Conservation (phyloP, 2,113 vertebrate species). For the Pachyramphus minor region DNA sequence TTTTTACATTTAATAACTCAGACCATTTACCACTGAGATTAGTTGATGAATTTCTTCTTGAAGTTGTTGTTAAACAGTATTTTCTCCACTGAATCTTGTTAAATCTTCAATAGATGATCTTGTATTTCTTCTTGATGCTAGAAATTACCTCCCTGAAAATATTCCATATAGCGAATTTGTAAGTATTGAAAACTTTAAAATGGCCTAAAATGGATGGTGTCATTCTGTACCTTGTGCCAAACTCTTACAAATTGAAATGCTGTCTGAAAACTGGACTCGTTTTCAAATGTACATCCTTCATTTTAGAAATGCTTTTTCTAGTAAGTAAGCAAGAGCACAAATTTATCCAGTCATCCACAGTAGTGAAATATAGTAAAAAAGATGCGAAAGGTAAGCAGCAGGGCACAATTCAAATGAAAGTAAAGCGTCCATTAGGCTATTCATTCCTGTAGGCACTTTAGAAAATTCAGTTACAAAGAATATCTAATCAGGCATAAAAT, state of each 20-base stretch:
- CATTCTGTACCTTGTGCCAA: not conserved
- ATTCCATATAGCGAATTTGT: not conserved
- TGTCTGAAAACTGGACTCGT: not conserved
- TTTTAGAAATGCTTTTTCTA: not conserved
- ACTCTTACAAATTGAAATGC: not conserved
- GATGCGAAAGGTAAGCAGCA: not conserved
- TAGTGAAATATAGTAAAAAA: not conserved
- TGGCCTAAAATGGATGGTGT: not conserved
- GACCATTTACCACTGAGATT: not conserved
- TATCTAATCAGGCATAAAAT: not conserved
- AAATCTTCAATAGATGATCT: not conserved
- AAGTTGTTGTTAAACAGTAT: not conserved
- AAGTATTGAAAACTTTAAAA: not conserved
- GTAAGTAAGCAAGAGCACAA: not conserved
- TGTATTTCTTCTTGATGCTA: not conserved
- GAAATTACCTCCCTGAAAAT: not conserved
- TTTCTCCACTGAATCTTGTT: not conserved
- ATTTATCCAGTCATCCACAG: not conserved
- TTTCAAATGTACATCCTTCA: not conserved
- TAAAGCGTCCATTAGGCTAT: not conserved
- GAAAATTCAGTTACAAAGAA: not conserved
- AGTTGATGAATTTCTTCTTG: not conserved
- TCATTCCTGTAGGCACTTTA: not conserved
- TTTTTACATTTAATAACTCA: not conserved
- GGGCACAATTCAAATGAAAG: not conserved